phyloP scores from a whole-genome alignment of 1,140 invertebrate genomes.

The Epicauta chinensis region DNA sequence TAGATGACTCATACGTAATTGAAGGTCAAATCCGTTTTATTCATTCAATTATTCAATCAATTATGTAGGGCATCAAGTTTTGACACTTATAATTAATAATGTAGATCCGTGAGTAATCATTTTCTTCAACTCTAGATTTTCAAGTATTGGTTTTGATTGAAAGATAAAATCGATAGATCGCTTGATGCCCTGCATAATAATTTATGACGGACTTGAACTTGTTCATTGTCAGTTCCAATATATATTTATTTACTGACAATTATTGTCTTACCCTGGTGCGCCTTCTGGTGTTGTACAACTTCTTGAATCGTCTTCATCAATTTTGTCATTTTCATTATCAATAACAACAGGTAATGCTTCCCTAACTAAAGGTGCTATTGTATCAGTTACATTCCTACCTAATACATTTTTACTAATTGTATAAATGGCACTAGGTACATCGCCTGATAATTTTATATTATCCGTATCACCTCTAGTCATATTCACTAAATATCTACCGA shows the following conservation, averaged over 20 bases:
- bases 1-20: too few species aligned
- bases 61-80: too few species aligned
- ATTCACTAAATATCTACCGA: constrained; percentile 76
- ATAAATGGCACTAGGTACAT: constrained; percentile 66
- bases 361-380: constrained; percentile 64
- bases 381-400: constrained; percentile 72
- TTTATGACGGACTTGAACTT: too few species aligned
- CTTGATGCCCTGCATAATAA: too few species aligned
- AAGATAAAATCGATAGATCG: too few species aligned
- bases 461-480: constrained; percentile 56
- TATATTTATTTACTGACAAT: not conserved
- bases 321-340: constrained; percentile 29
- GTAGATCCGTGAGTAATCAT: too few species aligned
- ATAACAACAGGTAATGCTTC: constrained; percentile 53
- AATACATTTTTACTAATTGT: constrained; percentile 75
- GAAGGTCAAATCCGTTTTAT: too few species aligned
- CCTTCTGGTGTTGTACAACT: constrained; percentile 76
- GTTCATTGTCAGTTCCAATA: too few species aligned
- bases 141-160: too few species aligned
- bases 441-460: constrained; percentile 43
- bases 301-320: constrained; percentile 40
- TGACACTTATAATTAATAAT: too few species aligned
- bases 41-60: too few species aligned
- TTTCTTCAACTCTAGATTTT: too few species aligned
- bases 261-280: constrained; percentile 52